Conservation (phyloP, 2,797 vertebrate genomes). For the Melanotaenia nigrans region DNA sequence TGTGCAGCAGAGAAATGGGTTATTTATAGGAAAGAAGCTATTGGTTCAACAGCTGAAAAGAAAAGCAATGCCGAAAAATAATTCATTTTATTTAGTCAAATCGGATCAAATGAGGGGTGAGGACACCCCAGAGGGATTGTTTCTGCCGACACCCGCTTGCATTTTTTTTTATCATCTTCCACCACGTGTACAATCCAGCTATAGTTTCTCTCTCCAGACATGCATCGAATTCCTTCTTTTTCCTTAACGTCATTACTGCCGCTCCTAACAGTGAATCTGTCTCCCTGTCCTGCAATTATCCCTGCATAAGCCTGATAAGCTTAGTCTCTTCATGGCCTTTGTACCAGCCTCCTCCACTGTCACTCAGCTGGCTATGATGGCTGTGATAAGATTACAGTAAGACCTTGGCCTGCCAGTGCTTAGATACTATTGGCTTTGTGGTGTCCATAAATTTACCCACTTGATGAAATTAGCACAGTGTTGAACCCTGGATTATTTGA, state of each 20-base stretch:
- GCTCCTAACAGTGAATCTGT: constrained; percentile 50
- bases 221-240: constrained; percentile 35
- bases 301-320: constrained; percentile 60
- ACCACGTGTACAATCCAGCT: constrained; percentile 52
- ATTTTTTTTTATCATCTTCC: constrained; percentile 64
- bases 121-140: constrained; percentile 64
- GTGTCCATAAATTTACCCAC: constrained; percentile 60
- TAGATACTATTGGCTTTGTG: constrained; percentile 43
- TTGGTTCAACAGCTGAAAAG: constrained; percentile 42
- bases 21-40: constrained; percentile 7
- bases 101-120: constrained; percentile 51
- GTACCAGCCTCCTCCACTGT: constrained; percentile 35
- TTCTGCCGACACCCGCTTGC: constrained; percentile 47
- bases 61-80: constrained; percentile 67
- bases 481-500: constrained; percentile 57
- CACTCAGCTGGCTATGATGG: constrained; percentile 49
- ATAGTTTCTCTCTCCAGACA: constrained; percentile 42
- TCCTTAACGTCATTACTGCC: constrained; percentile 55
- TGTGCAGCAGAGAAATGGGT: constrained; percentile 20
- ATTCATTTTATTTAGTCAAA: constrained; percentile 67
- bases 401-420: constrained; percentile 25
- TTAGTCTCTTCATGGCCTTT: constrained; percentile 36
- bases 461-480: constrained; percentile 73
- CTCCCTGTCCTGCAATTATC: constrained; percentile 69
- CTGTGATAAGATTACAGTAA: constrained; percentile 55